Evolutionary conservation across 2,888 invertebrate genomes (phyloP).

Genomic region (Leptinotarsa juncta): DNA sequence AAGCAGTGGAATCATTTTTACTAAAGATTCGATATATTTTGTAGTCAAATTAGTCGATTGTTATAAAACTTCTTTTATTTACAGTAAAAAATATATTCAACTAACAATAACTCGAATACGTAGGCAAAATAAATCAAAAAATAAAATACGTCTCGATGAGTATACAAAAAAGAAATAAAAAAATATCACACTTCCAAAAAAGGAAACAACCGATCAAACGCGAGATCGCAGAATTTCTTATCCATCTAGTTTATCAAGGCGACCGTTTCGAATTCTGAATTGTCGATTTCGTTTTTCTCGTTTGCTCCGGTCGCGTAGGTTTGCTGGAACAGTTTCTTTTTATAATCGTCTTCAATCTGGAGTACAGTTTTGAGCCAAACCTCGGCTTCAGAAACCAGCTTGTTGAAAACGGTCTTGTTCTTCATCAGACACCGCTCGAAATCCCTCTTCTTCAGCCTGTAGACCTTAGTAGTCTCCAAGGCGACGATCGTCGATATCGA

Average conservation of each 20-base stretch:
- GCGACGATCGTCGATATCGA: constrained; percentile 71
- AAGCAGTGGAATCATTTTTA: no score
- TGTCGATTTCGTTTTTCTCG: not conserved
- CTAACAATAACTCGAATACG: constrained; percentile 1
- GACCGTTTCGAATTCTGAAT: no score
- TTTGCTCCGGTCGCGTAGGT: not conserved
- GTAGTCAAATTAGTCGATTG: not conserved
- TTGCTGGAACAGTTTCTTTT: constrained; percentile 44
- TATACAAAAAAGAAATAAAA: not conserved
- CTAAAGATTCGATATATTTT: no score
- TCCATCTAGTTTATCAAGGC: no score
- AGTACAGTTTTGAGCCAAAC: constrained; percentile 27
- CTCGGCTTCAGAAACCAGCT: constrained; percentile 40
- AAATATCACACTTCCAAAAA: constrained; percentile 2
- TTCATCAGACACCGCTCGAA: constrained; percentile 62
- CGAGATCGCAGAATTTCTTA: no score
- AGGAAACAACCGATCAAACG: not conserved
- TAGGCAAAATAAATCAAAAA: not conserved
- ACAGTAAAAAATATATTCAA: not conserved
- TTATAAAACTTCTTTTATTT: not conserved
- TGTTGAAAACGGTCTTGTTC: constrained; percentile 35
- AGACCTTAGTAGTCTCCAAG: constrained; percentile 72
- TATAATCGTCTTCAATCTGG: constrained; percentile 41
- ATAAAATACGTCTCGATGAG: not conserved
- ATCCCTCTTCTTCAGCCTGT: constrained; percentile 68